Base-by-base conservation (phyloP, 1,140 invertebrate genomes). In the Lepidostoma basale region DNA sequence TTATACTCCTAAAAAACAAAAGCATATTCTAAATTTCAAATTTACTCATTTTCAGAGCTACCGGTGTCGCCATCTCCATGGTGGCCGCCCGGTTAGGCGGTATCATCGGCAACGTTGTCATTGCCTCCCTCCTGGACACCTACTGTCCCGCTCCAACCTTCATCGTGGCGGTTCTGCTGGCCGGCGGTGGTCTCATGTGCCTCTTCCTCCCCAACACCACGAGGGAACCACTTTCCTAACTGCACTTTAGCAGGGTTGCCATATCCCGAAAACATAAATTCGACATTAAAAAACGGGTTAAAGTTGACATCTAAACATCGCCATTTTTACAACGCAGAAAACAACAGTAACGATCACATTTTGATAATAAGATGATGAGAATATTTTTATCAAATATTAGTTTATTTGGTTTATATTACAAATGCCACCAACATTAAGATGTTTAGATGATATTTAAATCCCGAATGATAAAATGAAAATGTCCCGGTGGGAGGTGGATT, bases 81-180 rank as follows among this genome's bases (percentile, higher is more conserved):
- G 91, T 93, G 5, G 92, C 92, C 1, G 92, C 92, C 8, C 85
- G 92, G 59, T 82, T 94, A 25, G 92, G 91, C 69, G 92, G 92
- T 69, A 93, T 94, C 74, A 91, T 94, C 76, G 92, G 92, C 49
- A 94, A 94, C 81, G 90, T 94, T 69, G 91, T 93, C 42, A 93
- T 94, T 72, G 92, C 92, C 42, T 88, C 90, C 70, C 82, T 94
- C 28, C 76, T 94, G 72, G 92, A 94, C 79, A 83, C 88, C 74
- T 92, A 91, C 77, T 94, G 92, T 81, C 92, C 92, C 25, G 90
- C 90, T 56, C 92, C 92, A 39, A 93, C 91, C 39, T 93, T 93
- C 78, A 93, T 94, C 49, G 91, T 94, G 12, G 92, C 92, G 65
- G 88, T 83, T 33, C 85, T 94, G 66, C 84, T 94, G 56, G 91